Evolutionary conservation across 2,888 invertebrate genomes (phyloP), one percentile per base, ranked within the genome.

Genomic region (Ormyrus nitidulus): DNA sequence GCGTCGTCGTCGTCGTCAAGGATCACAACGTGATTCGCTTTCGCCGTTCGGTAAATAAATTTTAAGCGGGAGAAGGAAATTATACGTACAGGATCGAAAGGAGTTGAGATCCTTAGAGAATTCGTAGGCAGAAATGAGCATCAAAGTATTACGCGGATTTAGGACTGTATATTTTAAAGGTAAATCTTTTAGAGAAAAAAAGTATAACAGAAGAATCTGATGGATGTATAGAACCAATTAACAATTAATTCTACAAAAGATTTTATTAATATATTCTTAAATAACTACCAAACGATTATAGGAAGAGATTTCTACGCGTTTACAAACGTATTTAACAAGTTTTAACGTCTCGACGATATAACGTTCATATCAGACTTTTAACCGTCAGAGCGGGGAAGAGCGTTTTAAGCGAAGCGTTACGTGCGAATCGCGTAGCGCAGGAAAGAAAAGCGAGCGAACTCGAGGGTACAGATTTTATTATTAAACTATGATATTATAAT

Each of bases 211-310:
- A 77, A 58, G 58, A 77, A 69, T 73, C 56, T 72, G 64, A 64
- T 77, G 75, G 69, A 68, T 79, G 79, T 77, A 76, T 81, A 79
- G 81, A 81, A 81, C 77, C 79, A 81, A 79, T 81, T 81, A 74
- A 34, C 59, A 64, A 82, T 79, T 48, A 65, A 80, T 80, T 80
- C 73, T 69, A 65, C 69, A 76, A 72, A 73, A 73, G 73, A 81
- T 81, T 81, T 81, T 79, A 81, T 69, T 77, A 81, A 49, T 77
- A 58, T 61, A 56, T 64, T 77, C 73, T 79, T 64, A 72, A 79
- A 34, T 34, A 34, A 65, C 48, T 72, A 81, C 19, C 69, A 77
- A 79, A 74, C 59, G 58, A 75, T 61, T 34, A 65, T 71, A 58
- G 62, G n/a, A 56, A 34, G 34, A 56, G 5, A 78, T 81, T 81